Conservation (phyloP, 1,140 invertebrate species). For the Macrostomum lignano region DNA sequence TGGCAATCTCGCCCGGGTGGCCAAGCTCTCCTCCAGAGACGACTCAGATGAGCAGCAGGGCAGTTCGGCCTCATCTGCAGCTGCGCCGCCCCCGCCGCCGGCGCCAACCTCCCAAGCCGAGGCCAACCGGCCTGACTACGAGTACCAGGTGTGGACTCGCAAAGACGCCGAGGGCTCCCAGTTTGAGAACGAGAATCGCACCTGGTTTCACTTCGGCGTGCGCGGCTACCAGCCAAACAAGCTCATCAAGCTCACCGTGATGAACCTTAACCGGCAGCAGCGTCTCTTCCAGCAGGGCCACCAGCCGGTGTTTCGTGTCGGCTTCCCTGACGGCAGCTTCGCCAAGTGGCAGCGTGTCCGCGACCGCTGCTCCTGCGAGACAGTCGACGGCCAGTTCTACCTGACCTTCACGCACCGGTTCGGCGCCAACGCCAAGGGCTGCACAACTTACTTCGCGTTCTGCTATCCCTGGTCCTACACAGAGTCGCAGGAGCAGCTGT, state of each 20-base stretch:
- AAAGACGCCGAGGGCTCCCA: slow-evolving; percentile 58
- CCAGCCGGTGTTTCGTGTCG: slow-evolving; percentile 40
- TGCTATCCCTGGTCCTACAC: slow-evolving; percentile 61
- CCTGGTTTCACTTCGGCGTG: slow-evolving; percentile 78
- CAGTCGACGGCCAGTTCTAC: slow-evolving; percentile 35
- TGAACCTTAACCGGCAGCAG: slow-evolving; percentile 57
- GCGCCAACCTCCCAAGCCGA: not conserved
- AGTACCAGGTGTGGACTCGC: slow-evolving; percentile 63
- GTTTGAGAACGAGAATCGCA: slow-evolving; percentile 60
- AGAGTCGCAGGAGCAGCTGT: slow-evolving; percentile 43
- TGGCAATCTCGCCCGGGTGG: no score
- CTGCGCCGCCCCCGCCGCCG: no score
- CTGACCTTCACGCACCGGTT: slow-evolving; percentile 48
- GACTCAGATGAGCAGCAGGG: no score
- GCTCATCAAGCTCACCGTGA: slow-evolving; percentile 46
- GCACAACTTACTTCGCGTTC: slow-evolving; percentile 57
- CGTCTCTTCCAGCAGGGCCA: slow-evolving; percentile 70
- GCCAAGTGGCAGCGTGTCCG: slow-evolving; percentile 12
- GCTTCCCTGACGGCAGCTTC: slow-evolving; percentile 38
- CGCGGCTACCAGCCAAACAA: slow-evolving; percentile 31
- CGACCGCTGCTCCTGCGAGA: slow-evolving; percentile 12
- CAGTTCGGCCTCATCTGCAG: no score
- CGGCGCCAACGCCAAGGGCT: slow-evolving; percentile 39
- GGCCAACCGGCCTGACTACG: slow-evolving; percentile 26
- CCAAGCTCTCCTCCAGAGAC: no score